These are phyloP conservation scores for Chanos chanos DNA, from an alignment of 2,797 vertebrate species.

Conservation along the genomic window DNA sequence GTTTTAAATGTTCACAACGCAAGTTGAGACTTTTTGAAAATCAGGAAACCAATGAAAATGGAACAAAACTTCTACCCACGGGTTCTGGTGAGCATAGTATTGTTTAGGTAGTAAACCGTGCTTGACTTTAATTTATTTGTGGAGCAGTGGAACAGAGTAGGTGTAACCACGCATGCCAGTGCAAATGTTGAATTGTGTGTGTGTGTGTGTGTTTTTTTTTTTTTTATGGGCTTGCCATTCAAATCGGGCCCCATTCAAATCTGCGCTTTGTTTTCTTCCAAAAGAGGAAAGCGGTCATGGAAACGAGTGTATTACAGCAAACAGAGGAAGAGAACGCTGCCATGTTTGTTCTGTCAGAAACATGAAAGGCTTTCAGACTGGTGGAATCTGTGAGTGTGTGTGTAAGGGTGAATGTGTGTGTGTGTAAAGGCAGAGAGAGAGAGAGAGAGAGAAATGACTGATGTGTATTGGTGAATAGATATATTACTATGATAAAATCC, in stretches of 20 bases:
- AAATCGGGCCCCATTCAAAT: constrained; percentile 42
- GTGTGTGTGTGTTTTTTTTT: no score
- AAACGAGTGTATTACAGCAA: constrained; percentile 64
- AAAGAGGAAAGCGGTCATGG: constrained; percentile 59
- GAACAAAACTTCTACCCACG: no score
- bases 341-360: constrained; percentile 68
- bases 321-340: constrained; percentile 62
- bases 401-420: constrained; percentile 30
- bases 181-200: constrained; percentile 17
- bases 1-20: no score
- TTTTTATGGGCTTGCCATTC: constrained; percentile 41
- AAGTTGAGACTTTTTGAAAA: no score
- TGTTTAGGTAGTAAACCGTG: no score
- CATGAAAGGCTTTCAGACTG: constrained; percentile 60
- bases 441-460: not conserved
- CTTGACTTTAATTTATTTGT: constrained; percentile 26
- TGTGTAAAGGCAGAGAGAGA: not conserved
- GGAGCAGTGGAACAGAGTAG: not conserved
- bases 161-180: constrained; percentile 18
- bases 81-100: no score
- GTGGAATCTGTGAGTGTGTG: constrained; percentile 40
- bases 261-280: constrained; percentile 56
- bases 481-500: no score
- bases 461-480: not conserved
- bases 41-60: no score